Evolutionary conservation across 2,113 vertebrate genomes (phyloP), one percentile per base, ranked within the genome.

Genomic region (Enhydra lutris): DNA sequence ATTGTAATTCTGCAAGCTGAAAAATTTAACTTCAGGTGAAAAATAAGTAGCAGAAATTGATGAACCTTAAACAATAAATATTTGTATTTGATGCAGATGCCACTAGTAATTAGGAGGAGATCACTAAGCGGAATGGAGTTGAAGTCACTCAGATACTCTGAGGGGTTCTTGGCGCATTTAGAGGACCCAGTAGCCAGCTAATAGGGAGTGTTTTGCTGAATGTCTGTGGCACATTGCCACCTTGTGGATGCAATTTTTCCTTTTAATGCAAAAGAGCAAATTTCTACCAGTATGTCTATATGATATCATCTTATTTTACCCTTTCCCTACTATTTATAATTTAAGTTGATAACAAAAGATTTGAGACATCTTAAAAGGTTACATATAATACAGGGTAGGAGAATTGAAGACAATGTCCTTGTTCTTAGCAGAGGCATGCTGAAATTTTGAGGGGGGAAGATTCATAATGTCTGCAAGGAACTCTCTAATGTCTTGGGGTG

Each of bases 211-310:
- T 86, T 94, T 90, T 79, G 81, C 45, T 95, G 74, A 97, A 92
- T 71, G 84, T 85, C 97, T 96, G 12, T 95, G 82, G 63, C 91
- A 95, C 95, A 98, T n/a, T 95, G 97, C 98, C 98, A 98, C 97
- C 98, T 98, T 91, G 98, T 98, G 98, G 98, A 91, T 26, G 21
- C 52, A 91, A 18, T 2, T 82, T 85, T 96, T 69, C 52, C 36
- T 96, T 95, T 81, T 67, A 17, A 34, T 18, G 29, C 63, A 55
- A 74, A 92, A 95, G 36, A 89, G 47, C 34, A 88, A 13, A 39
- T 74, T 95, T 65, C 29, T 52, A 79, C 21, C 80, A 65, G 59
- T 61, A 87, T 18, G 4, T 82, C 76, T 80, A 12, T 6, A 2
- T 34, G 67, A 34, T 89, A 50, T 2, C 80, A n/a, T 26, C 14